These are phyloP conservation scores for Lepus europaeus DNA, from an alignment of 2,113 vertebrate species.

Conservation along the genomic window DNA sequence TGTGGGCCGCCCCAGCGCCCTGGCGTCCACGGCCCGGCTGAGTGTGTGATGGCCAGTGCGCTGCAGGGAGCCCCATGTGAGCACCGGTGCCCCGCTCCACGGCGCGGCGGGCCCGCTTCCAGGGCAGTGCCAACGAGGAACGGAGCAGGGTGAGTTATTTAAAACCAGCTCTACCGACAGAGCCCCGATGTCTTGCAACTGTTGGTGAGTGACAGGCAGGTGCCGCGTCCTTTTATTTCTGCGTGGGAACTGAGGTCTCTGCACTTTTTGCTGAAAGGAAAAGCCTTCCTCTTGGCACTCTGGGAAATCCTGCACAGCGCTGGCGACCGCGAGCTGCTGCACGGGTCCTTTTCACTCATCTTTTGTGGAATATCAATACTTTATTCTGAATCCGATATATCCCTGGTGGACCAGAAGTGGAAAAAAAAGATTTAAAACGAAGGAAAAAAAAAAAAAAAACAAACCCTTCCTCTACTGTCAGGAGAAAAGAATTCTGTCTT, in stretches of 20 bases:
- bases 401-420: constrained; percentile 65
- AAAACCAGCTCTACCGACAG: not conserved
- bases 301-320: constrained; percentile 42
- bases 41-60: too few species aligned
- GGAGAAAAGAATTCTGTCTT: constrained; percentile 69
- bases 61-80: too few species aligned
- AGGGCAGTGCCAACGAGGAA: not conserved
- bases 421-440: constrained; percentile 20
- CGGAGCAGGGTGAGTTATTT: constrained; percentile 31
- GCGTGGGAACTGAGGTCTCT: constrained; percentile 53
- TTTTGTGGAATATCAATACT: constrained; percentile 80
- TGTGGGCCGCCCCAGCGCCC: constrained; percentile 72
- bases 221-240: constrained; percentile 61
- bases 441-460: constrained; percentile 14
- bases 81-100: too few species aligned
- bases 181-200: not conserved
- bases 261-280: constrained; percentile 51
- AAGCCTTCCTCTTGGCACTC: constrained; percentile 38
- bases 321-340: constrained; percentile 55
- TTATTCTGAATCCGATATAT: constrained; percentile 78
- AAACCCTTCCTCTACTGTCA: not conserved
- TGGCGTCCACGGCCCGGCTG: constrained; percentile 58
- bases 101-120: not conserved
- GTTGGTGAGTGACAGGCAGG: constrained; percentile 60
- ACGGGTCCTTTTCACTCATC: constrained; percentile 71